Evolutionary conservation across 1,140 invertebrate species (phyloP), one percentile per base, ranked within the genome.

Genomic region (Macrosteles quadrilineatus): DNA sequence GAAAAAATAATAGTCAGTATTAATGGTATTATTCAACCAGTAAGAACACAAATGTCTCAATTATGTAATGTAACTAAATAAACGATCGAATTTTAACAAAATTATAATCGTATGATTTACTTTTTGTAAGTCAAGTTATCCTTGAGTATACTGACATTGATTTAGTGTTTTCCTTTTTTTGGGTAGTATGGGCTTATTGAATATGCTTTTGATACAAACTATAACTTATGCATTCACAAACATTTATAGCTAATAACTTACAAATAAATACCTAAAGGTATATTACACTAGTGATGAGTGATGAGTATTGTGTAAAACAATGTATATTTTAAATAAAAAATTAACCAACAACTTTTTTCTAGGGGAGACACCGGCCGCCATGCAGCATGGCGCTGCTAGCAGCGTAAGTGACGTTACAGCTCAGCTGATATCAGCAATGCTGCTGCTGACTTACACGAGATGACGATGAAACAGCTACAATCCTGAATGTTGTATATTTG

Each of bases 321-420:
- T 67, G 4, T 47, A 62, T 25, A 17, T 67, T 4, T 62, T n/a
- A n/a, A n/a, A n/a, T n/a, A n/a, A n/a, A n/a, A n/a, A n/a, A 23
- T 25, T 55, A 30, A 23, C 63, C 23, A 14, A 25, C 17, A 62
- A 11, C 3, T 65, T 70, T 53, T 29, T 65, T 55, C 43, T 57
- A 73, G 72, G 72, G 21, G 72, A 73, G 43, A 64, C 72, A 4
- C 72, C 72, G 19, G 72, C 72, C 25, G 72, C 72, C 6, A 73
- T 73, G 72, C 72, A 73, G 80, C 91, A 92, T 75, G 91, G 90
- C n/a, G n/a, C n/a, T n/a, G n/a, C n/a, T n/a, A n/a, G n/a, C n/a
- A n/a, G n/a, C n/a, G n/a, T n/a, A n/a, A n/a, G n/a, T n/a, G n/a
- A n/a, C n/a, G n/a, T n/a, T n/a, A n/a, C n/a, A n/a, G n/a, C n/a